Conservation (phyloP, 2,113 vertebrate species). For the Fukomys damarensis region DNA sequence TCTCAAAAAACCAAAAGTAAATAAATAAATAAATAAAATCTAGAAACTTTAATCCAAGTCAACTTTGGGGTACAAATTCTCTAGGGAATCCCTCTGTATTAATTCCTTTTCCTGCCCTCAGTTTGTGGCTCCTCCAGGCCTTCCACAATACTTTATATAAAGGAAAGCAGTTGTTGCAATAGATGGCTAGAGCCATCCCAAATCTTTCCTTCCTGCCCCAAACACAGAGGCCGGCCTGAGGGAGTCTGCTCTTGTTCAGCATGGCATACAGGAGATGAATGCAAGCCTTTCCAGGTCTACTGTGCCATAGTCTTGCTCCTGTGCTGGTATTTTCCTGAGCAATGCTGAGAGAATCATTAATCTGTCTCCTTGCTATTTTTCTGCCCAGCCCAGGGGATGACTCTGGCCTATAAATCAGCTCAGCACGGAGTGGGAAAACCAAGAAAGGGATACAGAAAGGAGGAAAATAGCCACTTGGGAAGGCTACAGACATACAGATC, state of each 20-base stretch:
- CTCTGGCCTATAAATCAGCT: constrained; percentile 75
- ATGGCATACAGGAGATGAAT: fast-evolving
- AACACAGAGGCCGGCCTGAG: neutral
- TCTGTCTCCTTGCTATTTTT: constrained; percentile 80
- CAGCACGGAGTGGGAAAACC: constrained; percentile 45
- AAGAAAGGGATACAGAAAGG: constrained; percentile 57
- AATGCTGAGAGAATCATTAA: constrained; percentile 71
- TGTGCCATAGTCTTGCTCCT: neutral
- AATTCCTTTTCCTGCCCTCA: neutral
- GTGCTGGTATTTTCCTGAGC: constrained; percentile 70
- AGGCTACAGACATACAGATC: neutral
- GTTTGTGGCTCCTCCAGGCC: too few species aligned
- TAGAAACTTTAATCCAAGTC: neutral
- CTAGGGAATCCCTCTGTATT: neutral
- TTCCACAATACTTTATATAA: neutral
- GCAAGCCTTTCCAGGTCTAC: neutral
- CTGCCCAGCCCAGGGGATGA: constrained; percentile 69
- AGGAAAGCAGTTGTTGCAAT: neutral
- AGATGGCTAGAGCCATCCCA: neutral
- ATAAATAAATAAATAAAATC: too few species aligned
- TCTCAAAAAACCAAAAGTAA: too few species aligned
- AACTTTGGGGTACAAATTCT: neutral
- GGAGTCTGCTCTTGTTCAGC: fast-evolving
- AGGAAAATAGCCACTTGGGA: constrained; percentile 48
- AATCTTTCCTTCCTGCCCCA: neutral